These are phyloP conservation scores for Micromys minutus DNA, from an alignment of 2,113 vertebrate species.

Conservation along the genomic window DNA sequence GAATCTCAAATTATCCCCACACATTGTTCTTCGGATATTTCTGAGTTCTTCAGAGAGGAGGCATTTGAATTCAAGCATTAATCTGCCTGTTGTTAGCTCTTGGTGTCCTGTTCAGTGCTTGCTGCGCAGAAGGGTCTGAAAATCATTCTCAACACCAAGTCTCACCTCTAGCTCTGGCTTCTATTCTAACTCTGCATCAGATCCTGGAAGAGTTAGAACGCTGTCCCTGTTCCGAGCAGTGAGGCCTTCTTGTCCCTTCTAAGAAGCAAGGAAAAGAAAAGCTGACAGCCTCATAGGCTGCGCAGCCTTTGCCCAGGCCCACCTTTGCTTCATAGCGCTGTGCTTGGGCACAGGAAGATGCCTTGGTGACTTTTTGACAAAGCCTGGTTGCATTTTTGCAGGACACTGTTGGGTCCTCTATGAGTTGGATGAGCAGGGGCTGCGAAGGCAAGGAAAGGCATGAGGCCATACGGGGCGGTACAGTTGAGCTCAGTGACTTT, in stretches of 20 bases:
- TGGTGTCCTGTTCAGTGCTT: neutral
- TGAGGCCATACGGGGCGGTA: neutral
- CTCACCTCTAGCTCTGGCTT: neutral
- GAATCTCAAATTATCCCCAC: neutral
- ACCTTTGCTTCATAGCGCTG: neutral
- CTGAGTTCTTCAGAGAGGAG: neutral
- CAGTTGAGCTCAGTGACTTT: slow-evolving; percentile 50
- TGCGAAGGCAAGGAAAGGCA: neutral
- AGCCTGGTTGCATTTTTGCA: neutral
- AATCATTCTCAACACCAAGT: neutral
- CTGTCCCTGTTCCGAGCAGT: neutral
- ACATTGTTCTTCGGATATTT: neutral
- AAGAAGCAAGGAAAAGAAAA: neutral
- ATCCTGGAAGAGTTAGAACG: neutral
- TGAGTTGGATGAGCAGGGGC: neutral
- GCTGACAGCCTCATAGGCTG: neutral
- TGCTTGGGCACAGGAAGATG: neutral
- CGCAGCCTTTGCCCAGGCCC: neutral
- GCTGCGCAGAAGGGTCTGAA: neutral
- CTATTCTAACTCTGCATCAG: neutral
- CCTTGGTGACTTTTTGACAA: neutral
- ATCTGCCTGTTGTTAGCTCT: slow-evolving; percentile 23
- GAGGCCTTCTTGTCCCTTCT: neutral
- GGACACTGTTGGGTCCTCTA: neutral
- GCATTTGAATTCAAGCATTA: neutral